phyloP scores from a whole-genome alignment of 2,113 vertebrate genomes.

The Corapipo altera region DNA sequence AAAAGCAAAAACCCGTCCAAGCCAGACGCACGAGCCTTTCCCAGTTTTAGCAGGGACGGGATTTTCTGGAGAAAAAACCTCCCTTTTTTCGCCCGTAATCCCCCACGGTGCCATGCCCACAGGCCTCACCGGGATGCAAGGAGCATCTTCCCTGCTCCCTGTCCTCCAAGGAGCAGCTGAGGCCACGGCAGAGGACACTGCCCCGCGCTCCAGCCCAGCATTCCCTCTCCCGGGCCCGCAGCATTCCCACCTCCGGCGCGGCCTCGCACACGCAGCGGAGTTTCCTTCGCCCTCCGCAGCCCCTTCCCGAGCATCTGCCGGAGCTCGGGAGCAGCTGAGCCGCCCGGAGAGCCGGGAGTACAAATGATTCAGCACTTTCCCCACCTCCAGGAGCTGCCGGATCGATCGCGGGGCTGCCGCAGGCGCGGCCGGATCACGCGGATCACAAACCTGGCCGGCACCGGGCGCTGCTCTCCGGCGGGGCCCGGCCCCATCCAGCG shows the following conservation, averaged over 20 bases:
- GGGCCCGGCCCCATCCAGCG: background rate
- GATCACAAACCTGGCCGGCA: background rate
- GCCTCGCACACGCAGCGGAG: background rate
- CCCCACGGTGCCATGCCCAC: accelerated
- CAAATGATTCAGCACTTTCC: constrained; percentile 79
- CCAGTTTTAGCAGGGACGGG: background rate
- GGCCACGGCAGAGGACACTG: background rate
- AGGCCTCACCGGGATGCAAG: background rate
- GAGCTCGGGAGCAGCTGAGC: background rate
- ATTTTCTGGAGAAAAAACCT: background rate
- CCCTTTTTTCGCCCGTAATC: accelerated
- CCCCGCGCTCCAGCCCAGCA: background rate
- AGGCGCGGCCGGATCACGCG: background rate
- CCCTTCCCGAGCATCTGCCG: background rate
- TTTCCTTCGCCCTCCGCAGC: background rate
- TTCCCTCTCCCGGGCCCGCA: background rate
- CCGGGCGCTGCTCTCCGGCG: background rate
- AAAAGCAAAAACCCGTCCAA: accelerated
- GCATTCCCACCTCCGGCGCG: background rate
- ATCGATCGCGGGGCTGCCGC: constrained; percentile 22
- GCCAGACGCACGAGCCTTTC: background rate
- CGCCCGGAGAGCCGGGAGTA: background rate
- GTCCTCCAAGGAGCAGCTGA: background rate
- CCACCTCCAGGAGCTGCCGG: background rate
- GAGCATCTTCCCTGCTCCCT: accelerated